A percentile compares a stretch with the other conserved stretches of the same genome.
phyloP scores from a whole-genome alignment of 2,888 invertebrate species.

The Graphium colonna region DNA sequence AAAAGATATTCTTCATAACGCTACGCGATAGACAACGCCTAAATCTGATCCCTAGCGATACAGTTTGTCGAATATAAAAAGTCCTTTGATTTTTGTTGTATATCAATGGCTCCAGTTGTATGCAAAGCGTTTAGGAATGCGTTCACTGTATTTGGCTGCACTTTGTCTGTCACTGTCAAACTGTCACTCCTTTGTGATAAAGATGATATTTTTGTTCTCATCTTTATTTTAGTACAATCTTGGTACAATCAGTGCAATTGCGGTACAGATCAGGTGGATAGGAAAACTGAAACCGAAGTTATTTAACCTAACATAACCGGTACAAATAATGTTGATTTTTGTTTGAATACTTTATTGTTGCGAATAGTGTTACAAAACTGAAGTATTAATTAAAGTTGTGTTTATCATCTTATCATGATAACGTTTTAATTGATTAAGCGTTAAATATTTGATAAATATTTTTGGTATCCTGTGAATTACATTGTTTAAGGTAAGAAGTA shows the following conservation, averaged over 20 bases:
- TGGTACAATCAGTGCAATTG: neutral
- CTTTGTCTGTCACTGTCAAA: too few relatives aligned
- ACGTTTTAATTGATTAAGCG: constrained; percentile 10
- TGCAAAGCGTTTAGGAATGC: too few relatives aligned
- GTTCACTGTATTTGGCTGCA: too few relatives aligned
- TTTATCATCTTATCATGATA: constrained; percentile 21
- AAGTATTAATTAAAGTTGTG: constrained; percentile 1
- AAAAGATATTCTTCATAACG: too few relatives aligned
- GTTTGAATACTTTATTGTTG: constrained; percentile 14
- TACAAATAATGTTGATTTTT: constrained; percentile 9
- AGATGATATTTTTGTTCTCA: neutral
- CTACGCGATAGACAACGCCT: too few relatives aligned
- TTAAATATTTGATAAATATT: constrained; percentile 5
- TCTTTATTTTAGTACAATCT: neutral
- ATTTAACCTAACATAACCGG: neutral
- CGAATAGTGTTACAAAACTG: constrained; percentile 1
- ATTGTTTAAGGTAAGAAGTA: constrained; percentile 14
- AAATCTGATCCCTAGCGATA: too few relatives aligned
- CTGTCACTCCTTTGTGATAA: too few relatives aligned
- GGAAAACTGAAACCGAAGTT: neutral
- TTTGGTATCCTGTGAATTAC: constrained; percentile 3
- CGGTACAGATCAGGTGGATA: neutral
- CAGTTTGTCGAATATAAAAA: too few relatives aligned
- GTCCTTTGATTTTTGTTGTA: too few relatives aligned
- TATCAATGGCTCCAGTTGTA: too few relatives aligned